Conservation (phyloP, 2,888 invertebrate species). For the Microctonus aethiopoides region DNA sequence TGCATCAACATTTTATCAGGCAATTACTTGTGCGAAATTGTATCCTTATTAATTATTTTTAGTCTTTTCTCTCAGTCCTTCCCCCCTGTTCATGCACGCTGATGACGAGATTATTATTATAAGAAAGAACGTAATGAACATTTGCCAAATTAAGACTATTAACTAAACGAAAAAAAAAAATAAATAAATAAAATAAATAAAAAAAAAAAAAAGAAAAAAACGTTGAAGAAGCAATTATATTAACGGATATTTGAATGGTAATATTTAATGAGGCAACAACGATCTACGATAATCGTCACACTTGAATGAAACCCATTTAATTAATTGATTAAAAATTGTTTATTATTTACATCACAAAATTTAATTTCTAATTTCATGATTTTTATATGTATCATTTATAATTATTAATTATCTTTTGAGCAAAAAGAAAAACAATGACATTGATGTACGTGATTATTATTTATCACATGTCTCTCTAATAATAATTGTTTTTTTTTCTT, state of each 20-base stretch:
- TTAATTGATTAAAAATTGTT: background rate
- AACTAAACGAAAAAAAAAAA: conserved; percentile 28
- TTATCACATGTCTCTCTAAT: background rate
- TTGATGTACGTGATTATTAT: background rate
- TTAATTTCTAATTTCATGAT: background rate
- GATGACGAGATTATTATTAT: conserved; percentile 61
- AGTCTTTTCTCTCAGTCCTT: conserved; percentile 40
- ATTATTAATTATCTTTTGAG: background rate
- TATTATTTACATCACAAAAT: background rate
- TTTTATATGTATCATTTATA: background rate
- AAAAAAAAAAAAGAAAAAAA: background rate
- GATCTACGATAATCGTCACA: conserved; percentile 10
- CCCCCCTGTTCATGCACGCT: conserved; percentile 54
- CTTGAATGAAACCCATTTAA: background rate
- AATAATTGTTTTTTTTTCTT: background rate
- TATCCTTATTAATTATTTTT: conserved; percentile 59
- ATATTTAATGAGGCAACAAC: conserved; percentile 40
- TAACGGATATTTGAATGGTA: conserved; percentile 49
- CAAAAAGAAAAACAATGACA: background rate
- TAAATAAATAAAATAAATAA: background rate
- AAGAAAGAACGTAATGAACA: conserved; percentile 56
- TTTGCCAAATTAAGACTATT: conserved; percentile 60
- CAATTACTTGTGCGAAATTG: conserved; percentile 55
- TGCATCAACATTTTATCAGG: conserved; percentile 15
- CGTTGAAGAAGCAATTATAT: conserved; percentile 43